A percentile compares a stretch with the other conserved stretches of the same genome.
Conservation (phyloP, 1,140 invertebrate genomes). For the Caenorhabditis inopinata region DNA sequence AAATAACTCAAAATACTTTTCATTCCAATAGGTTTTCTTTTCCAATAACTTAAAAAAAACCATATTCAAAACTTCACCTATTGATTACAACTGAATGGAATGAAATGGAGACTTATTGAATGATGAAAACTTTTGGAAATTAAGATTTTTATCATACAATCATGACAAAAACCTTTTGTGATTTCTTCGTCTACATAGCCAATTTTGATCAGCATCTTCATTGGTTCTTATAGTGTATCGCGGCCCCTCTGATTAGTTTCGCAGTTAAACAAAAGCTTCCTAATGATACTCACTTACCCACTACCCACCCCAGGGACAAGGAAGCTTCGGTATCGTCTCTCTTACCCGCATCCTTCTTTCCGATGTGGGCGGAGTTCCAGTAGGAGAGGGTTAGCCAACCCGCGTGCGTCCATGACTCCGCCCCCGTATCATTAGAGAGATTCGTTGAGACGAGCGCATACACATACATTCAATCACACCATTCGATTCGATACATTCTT, state of each 20-base stretch:
- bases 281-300: constrained; percentile 32
- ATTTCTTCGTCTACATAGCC: too few relatives aligned
- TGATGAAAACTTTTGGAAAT: too few relatives aligned
- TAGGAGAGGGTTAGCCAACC: background rate
- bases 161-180: too few relatives aligned
- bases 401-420: background rate
- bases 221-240: background rate
- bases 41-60: too few relatives aligned
- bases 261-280: constrained; percentile 34
- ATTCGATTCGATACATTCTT: constrained; percentile 17
- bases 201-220: too few relatives aligned
- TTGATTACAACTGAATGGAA: too few relatives aligned
- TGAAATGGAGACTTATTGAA: too few relatives aligned
- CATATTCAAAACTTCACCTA: too few relatives aligned
- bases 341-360: background rate
- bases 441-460: constrained; percentile 23
- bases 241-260: constrained; percentile 22
- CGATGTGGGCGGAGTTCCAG: background rate
- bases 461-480: constrained; percentile 21
- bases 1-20: too few relatives aligned
- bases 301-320: constrained; percentile 3
- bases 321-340: background rate
- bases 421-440: constrained; percentile 31
- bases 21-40: too few relatives aligned
- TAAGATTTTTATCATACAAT: too few relatives aligned